These are phyloP conservation scores for Colletes collaris DNA, from an alignment of 2,888 invertebrate genomes.

Conservation along the genomic window DNA sequence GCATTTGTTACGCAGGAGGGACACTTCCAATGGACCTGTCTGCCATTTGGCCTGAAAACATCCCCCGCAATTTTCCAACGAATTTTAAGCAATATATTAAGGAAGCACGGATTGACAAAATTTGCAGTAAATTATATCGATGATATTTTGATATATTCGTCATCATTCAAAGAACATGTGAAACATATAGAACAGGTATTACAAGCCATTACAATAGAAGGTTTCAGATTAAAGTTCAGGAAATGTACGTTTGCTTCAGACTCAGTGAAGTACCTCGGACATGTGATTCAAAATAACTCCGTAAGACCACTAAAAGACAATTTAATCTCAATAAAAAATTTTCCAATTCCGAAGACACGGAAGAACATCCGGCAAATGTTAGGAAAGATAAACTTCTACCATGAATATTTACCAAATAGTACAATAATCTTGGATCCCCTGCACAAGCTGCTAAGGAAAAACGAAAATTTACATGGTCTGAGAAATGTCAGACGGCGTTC, in stretches of 20 bases:
- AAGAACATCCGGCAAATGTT: slow-evolving; percentile 1
- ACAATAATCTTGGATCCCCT: not conserved
- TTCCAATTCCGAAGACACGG: slow-evolving; percentile 45
- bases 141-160: slow-evolving; percentile 51
- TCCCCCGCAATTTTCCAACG: slow-evolving; percentile 46
- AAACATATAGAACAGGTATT: slow-evolving; percentile 49
- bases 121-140: slow-evolving; percentile 50
- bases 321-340: slow-evolving; percentile 49
- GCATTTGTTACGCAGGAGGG: slow-evolving; percentile 37
- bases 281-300: slow-evolving; percentile 28
- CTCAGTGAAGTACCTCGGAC: slow-evolving; percentile 36
- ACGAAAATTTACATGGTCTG: not conserved
- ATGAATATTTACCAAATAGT: not conserved
- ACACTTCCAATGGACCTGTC: slow-evolving; percentile 40
- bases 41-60: slow-evolving; percentile 35
- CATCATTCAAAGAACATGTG: slow-evolving; percentile 63
- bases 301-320: slow-evolving; percentile 56
- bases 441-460: slow-evolving; percentile 11
- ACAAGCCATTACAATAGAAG: slow-evolving; percentile 8
- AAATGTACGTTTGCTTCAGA: slow-evolving; percentile 63
- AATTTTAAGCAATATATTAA: slow-evolving; percentile 39
- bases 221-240: slow-evolving; percentile 60
- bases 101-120: slow-evolving; percentile 11
- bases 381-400: not conserved
- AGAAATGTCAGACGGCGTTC: not conserved